Base-by-base conservation (phyloP, 2,888 invertebrate genomes). In the Parasteatoda lunata region DNA sequence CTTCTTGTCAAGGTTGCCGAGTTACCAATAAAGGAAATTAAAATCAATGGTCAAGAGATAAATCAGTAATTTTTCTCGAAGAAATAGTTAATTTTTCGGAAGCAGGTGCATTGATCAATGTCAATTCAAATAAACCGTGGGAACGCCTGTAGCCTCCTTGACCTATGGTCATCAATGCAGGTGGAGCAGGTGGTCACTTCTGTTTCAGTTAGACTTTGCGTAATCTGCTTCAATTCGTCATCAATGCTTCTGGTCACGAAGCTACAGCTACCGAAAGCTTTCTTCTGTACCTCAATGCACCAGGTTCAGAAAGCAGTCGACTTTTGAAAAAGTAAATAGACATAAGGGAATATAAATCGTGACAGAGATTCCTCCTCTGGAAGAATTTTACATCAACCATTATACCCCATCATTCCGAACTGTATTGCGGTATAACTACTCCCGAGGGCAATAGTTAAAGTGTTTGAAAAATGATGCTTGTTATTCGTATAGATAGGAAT, bases 151-250 rank as follows among this genome's bases (percentile, higher is more conserved):
- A 69, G 81, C 73, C 69, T 66, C 86, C 86, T 87, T 87, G 86
- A 87, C 86, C 86, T 30, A 65, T 87, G 86, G 81, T 87, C 86
- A 87, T 76, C 71, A 5, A 4, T 13, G 76, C 85, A 85, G 80
- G 77, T 86, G 85, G 70, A 59, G 77, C 87, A 87, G 87, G 87
- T 87, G 87, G 81, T 78, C 87, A 82, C 87, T 87, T 82, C 87
- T 82, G 87, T 87, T 82, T 82, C 81, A 71, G 86, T 77, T 51
- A 71, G 71, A 72, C 68, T 59, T 59, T 59, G 9, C 47, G 71
- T n/a, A 54, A 59, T 15, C 78, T 54, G 13, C 11, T 30, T 71
- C 72, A 68, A n/a, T 30, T 9, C 48, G 78, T 65, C n/a, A n/a
- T 59, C 45, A 30, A 66, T 85, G 85, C 85, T 80, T 64, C 80